Percentiles rank a stretch among this genome's conserved stretches.
phyloP scores from a whole-genome alignment of 2,113 vertebrate species.

The Bambusicola thoracicus region DNA sequence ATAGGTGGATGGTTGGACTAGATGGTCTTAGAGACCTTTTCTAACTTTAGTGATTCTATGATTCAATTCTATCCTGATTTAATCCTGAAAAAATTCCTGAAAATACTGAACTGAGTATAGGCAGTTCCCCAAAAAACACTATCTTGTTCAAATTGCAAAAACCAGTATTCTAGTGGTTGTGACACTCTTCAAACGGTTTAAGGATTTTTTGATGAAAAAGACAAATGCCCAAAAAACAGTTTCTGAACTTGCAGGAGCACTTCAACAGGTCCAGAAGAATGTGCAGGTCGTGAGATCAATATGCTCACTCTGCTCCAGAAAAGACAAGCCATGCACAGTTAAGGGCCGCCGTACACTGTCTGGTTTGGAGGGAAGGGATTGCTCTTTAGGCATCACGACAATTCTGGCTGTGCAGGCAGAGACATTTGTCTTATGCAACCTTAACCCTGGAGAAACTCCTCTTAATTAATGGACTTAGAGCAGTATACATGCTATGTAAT shows the following conservation, averaged over 20 bases:
- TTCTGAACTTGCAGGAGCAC: background rate
- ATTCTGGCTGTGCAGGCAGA: background rate
- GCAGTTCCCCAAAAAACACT: background rate
- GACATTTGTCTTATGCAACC: background rate
- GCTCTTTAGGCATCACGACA: accelerated
- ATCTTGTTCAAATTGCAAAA: background rate
- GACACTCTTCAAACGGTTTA: background rate
- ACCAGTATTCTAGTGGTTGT: background rate
- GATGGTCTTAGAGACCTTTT: too few species aligned
- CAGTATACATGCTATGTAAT: background rate
- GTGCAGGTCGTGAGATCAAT: background rate
- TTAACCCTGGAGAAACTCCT: background rate
- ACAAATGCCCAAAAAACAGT: accelerated
- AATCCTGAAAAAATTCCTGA: background rate
- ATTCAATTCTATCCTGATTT: too few species aligned
- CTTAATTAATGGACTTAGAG: background rate
- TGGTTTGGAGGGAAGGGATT: background rate
- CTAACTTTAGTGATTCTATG: too few species aligned
- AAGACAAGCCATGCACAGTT: background rate
- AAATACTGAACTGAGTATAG: background rate
- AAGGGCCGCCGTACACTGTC: background rate
- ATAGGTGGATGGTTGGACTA: too few species aligned
- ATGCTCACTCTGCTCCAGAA: background rate
- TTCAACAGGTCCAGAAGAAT: background rate
- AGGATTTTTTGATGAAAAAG: background rate